These are phyloP conservation scores for Conus ventricosus DNA, from an alignment of 1,140 invertebrate genomes.

Conservation along the genomic window DNA sequence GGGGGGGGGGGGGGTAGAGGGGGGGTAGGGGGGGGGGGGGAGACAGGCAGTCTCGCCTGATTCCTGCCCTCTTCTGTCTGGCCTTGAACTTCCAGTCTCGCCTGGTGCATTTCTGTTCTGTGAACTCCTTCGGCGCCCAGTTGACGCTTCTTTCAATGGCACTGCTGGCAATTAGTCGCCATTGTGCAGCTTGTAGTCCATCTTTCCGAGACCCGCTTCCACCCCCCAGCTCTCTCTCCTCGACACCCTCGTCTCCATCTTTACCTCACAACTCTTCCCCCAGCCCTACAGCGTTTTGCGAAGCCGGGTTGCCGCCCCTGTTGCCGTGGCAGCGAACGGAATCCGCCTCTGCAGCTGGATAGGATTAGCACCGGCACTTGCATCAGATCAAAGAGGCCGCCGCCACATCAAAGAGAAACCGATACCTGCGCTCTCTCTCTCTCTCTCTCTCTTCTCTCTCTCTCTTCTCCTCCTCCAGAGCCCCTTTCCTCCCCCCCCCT, in stretches of 20 bases:
- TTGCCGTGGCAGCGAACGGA: neutral
- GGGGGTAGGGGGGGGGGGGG: too few species aligned
- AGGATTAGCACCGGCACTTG: constrained; percentile 34
- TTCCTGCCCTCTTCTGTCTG: too few species aligned
- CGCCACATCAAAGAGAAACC: constrained; percentile 20
- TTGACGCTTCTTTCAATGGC: neutral
- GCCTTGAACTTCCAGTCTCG: too few species aligned
- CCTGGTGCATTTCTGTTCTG: neutral
- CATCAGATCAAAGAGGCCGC: constrained; percentile 34
- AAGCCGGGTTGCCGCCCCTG: neutral
- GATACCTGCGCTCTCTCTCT: neutral
- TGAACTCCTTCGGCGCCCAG: neutral
- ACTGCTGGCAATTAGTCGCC: neutral
- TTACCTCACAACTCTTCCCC: neutral
- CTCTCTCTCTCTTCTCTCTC: neutral
- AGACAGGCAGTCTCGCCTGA: too few species aligned
- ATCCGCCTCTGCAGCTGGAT: constrained; percentile 30
- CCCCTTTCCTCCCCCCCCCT: neutral
- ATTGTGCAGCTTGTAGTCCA: neutral
- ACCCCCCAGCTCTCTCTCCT: neutral
- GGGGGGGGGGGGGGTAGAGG: too few species aligned
- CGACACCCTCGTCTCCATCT: neutral
- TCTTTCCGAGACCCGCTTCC: neutral
- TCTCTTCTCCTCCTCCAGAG: neutral
- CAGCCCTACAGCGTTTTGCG: neutral